Evolutionary conservation across 2,888 invertebrate species (phyloP), one percentile per base, ranked within the genome.

Genomic region (Timandra comae): DNA sequence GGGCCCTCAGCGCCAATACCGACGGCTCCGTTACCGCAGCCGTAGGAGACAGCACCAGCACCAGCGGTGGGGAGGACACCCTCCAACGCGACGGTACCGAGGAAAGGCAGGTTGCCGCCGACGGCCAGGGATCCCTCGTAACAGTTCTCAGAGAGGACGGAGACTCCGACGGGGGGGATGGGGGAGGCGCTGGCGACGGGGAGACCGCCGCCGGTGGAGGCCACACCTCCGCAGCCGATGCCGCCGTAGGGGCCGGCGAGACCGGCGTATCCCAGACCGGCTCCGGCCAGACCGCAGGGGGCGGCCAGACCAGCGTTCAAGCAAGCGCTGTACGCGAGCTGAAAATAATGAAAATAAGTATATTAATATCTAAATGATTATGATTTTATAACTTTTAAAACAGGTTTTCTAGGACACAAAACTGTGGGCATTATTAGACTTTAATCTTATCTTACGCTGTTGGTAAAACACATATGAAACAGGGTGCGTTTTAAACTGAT

Each of bases 51-150:
- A 2, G 47, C 38, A 21, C 60, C 62, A 28, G 52, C 35, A 1
- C 67, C 67, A 29, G 46, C 52, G 3, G 66, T 55, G 7, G 66
- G 63, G 5, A 70, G 27, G n/a, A 41, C 47, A 1, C 68, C 69
- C 26, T 63, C 57, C 21, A 71, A 13, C 11, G 35, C 41, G 1
- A 63, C 55, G 3, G 50, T 42, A 3, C 62, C 58, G n/a, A 56
- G 34, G 38, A 66, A 58, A 1, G 63, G 63, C 30, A 64, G 48
- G 35, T 55, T 52, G 10, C 65, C 65, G 3, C 44, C 38, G 3
- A 58, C 52, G 9, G 50, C 41, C 2, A 67, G 29, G 2, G 38
- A 31, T 0, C 67, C 68, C 20, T 52, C 59, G 21, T 62, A 56
- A 1, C 36, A 52, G 37, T 64, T 62, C 32, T 64, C 60, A 10